These are phyloP conservation scores for Caerostris extrusa DNA, from an alignment of 1,140 invertebrate genomes.

Conservation along the genomic window DNA sequence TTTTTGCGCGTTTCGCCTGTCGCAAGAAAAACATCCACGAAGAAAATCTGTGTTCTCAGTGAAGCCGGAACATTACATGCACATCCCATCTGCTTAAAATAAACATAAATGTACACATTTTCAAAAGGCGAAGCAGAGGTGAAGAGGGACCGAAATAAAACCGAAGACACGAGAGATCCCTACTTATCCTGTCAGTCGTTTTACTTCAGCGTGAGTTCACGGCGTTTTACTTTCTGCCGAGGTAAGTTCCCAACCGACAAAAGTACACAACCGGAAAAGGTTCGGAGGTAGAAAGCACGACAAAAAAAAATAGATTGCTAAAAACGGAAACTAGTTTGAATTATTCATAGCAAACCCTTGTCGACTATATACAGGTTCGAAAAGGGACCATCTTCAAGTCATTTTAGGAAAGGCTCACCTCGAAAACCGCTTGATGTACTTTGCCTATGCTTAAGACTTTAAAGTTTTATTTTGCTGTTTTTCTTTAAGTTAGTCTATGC, in stretches of 20 bases:
- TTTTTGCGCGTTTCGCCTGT: neutral
- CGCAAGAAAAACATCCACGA: neutral
- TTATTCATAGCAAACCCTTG: constrained; percentile 29
- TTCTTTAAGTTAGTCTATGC: too few relatives aligned
- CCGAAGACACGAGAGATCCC: constrained; percentile 8
- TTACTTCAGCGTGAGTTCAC: constrained; percentile 5
- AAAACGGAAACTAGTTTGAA: constrained; percentile 28
- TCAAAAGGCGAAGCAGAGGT: neutral
- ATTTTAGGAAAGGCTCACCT: neutral
- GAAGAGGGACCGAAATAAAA: neutral
- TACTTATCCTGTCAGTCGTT: neutral
- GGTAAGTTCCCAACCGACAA: constrained; percentile 25
- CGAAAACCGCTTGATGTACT: too few relatives aligned
- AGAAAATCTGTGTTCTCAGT: neutral
- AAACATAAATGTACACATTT: constrained; percentile 50
- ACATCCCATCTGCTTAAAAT: neutral
- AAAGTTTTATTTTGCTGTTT: too few relatives aligned
- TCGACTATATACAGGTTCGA: neutral
- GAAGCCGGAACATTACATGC: neutral
- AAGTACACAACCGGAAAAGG: constrained; percentile 46
- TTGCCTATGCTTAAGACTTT: too few relatives aligned
- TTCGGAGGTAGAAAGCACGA: neutral
- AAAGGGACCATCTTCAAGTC: neutral
- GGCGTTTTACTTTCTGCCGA: neutral
- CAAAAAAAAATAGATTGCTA: neutral